These are phyloP conservation scores for Paguma larvata DNA, from an alignment of 2,797 vertebrate genomes.

Conservation along the genomic window DNA sequence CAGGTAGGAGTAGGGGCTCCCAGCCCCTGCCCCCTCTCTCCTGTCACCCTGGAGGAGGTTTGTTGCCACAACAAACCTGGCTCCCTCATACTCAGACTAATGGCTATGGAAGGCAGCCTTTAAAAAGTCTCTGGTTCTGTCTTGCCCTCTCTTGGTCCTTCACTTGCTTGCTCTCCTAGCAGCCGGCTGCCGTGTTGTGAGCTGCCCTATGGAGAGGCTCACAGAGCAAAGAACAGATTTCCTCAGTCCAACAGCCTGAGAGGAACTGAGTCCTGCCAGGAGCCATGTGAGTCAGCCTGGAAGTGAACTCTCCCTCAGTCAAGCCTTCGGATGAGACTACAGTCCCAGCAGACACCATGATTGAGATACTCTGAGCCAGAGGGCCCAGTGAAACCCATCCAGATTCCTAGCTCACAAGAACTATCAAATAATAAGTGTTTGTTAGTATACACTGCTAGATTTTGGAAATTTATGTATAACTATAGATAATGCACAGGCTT, in stretches of 20 bases:
- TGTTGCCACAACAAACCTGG: accelerated
- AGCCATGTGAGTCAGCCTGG: background rate
- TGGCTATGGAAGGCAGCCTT: background rate
- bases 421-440: background rate
- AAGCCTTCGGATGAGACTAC: background rate
- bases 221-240: background rate
- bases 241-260: background rate
- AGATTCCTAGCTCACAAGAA: background rate
- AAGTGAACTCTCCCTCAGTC: background rate
- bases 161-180: background rate
- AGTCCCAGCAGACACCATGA: background rate
- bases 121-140: background rate
- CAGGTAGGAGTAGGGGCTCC: background rate
- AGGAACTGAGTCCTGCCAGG: background rate
- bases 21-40: background rate
- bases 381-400: background rate
- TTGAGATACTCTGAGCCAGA: background rate
- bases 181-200: background rate
- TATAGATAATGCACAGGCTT: background rate
- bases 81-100: no score
- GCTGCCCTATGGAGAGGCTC: background rate
- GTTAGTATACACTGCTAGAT: background rate
- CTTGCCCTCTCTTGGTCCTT: background rate
- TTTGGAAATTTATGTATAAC: background rate
- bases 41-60: background rate